A percentile compares a stretch with the other conserved stretches of the same genome.
phyloP scores from a whole-genome alignment of 2,888 invertebrate species.

The Anthophora plumipes region DNA sequence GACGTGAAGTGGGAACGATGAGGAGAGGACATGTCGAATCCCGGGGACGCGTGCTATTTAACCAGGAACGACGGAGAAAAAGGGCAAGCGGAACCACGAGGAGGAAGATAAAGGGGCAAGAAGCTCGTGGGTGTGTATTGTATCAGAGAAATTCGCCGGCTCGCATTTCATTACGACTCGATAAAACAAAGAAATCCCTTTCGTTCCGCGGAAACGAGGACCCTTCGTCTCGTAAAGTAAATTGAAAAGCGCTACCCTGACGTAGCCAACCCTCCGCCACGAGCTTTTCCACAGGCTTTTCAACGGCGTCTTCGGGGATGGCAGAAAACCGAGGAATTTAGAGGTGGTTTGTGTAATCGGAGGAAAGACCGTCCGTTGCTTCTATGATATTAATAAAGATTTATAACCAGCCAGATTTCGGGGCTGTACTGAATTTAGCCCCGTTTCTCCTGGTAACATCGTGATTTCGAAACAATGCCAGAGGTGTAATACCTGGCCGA shows the following conservation, averaged over 20 bases:
- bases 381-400: conserved; percentile 59
- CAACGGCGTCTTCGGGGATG: conserved; percentile 20
- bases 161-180: conserved; percentile 71
- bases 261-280: conserved; percentile 23
- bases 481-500: conserved; percentile 3
- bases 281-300: conserved; percentile 21
- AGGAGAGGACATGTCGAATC: conserved; percentile 36
- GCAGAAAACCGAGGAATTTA: conserved; percentile 35
- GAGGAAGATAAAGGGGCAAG: conserved; percentile 2
- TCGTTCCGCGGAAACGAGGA: conserved; percentile 40
- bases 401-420: conserved; percentile 37
- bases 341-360: conserved; percentile 49
- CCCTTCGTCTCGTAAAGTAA: conserved; percentile 61
- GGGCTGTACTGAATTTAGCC: not conserved
- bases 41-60: conserved; percentile 23
- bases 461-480: conserved; percentile 16
- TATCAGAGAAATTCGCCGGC: conserved; percentile 70
- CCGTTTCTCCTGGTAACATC: not conserved
- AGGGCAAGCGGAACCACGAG: not conserved
- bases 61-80: conserved; percentile 4
- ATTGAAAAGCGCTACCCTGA: conserved; percentile 61
- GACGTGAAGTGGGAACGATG: conserved; percentile 26
- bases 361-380: conserved; percentile 18
- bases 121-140: conserved; percentile 33
- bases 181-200: conserved; percentile 69